Evolutionary conservation across 2,113 vertebrate genomes (phyloP).

Genomic region (Gobio gobio): DNA sequence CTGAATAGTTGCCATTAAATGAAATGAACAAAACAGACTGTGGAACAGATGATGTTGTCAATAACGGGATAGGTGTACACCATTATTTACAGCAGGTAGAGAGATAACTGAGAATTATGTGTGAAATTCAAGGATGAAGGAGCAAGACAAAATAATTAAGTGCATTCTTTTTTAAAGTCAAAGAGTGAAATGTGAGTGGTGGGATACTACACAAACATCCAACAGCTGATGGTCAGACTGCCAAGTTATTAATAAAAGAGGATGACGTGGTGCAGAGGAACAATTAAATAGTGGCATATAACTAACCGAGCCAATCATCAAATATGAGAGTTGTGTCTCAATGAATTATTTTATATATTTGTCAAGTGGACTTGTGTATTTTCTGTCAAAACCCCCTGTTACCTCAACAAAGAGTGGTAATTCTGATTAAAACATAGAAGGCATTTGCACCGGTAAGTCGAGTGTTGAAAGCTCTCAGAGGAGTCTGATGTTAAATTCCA

Average conservation of each 20-base stretch:
- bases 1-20: neutral
- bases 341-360: neutral
- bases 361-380: neutral
- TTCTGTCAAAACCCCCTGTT: neutral
- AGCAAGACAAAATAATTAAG: neutral
- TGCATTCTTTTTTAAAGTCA: neutral
- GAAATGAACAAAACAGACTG: neutral
- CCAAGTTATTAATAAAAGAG: neutral
- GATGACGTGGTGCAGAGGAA: neutral
- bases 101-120: neutral
- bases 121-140: neutral
- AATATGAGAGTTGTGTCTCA: neutral
- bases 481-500: constrained; percentile 50
- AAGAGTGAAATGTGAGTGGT: neutral
- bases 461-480: constrained; percentile 30
- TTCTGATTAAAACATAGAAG: constrained; percentile 9
- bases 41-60: neutral
- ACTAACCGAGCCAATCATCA: neutral
- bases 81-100: constrained; percentile 8
- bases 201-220: neutral
- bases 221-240: neutral
- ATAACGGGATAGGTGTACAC: neutral
- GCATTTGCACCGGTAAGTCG: neutral
- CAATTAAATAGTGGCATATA: neutral
- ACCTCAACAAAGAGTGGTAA: neutral